Conservation (phyloP, 2,797 vertebrate species). For the Pachyuromys duprasi region DNA sequence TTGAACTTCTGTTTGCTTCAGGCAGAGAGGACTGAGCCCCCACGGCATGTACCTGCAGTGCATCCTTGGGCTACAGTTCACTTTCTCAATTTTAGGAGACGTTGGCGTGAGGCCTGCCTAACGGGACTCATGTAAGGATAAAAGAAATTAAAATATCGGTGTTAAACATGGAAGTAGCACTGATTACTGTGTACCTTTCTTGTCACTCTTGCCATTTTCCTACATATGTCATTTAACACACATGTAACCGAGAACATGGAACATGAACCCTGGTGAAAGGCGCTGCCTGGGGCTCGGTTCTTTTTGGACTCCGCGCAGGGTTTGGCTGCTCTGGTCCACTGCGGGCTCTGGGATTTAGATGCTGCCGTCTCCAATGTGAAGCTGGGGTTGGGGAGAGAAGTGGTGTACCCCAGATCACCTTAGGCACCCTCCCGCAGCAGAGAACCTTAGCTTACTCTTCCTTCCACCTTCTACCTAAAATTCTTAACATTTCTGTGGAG, state of each 20-base stretch:
- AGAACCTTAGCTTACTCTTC: neutral
- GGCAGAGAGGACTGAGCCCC: fast-evolving
- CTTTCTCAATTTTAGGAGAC: neutral
- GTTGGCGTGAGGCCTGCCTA: neutral
- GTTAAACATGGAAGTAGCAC: neutral
- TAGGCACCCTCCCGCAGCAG: too few species aligned
- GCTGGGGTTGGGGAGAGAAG: fast-evolving
- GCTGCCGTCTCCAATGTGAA: neutral
- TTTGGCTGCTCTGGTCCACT: neutral
- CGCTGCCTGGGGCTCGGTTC: neutral
- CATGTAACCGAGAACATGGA: fast-evolving
- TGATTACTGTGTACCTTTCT: fast-evolving
- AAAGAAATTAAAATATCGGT: neutral
- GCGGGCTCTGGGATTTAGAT: neutral
- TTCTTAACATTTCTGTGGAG: neutral
- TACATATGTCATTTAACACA: fast-evolving
- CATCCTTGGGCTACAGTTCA: fast-evolving
- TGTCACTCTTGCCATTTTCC: too few species aligned
- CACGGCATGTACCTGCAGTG: too few species aligned
- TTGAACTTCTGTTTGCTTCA: fast-evolving
- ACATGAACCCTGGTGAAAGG: fast-evolving
- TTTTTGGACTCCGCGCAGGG: fast-evolving
- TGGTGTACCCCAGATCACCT: too few species aligned
- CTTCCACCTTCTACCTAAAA: neutral
- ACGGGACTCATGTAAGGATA: neutral